Base-by-base conservation (phyloP, 1,140 invertebrate species). In the Dolichoris vasculosae region DNA sequence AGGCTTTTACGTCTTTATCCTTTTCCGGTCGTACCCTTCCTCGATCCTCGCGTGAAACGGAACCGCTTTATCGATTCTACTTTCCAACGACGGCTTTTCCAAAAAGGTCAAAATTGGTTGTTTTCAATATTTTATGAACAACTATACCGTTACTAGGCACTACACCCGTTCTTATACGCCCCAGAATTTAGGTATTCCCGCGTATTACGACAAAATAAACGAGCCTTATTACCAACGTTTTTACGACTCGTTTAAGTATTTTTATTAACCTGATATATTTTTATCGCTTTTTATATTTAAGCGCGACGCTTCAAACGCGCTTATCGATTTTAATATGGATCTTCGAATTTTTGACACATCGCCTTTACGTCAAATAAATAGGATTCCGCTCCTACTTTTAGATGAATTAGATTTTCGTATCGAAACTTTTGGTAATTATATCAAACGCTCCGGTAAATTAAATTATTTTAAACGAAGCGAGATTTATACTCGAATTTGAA, bases 81-180 rank as follows among this genome's bases (percentile, higher is more conserved):
- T 73, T 73, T 59, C 23, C 23, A 59, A 26, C 7, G 55, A 59
- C 23, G 55, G 55, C 55, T 59, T 9, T 13, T 59, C 55, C 4
- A 26, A 59, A 59, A 59, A 59, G 55, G 55, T 59, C 55, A 26
- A 59, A 59, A 59, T 59, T 59, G 55, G 55, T 59, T 59, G 55
- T 59, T 59, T 59, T 59, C 55, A 59, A 59, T 59, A 59, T 59
- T 59, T 59, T 59, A 59, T 59, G 55, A 59, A 59, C 23, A 59
- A 59, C 26, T 20, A 59, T 26, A 59, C 55, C 13, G 55, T 59
- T 59, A 59, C 23, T 23, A 13, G 23, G 23, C 26, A 6, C 23
- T 26, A 26, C 23, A 59, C 23, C n/a, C n/a, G 55, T 46, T 46
- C 13, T 46, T 46, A 13, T 59, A 26, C 23, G 55, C 4, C 55